Conservation (phyloP, 2,797 vertebrate genomes). For the Scomberomorus guttatus region DNA sequence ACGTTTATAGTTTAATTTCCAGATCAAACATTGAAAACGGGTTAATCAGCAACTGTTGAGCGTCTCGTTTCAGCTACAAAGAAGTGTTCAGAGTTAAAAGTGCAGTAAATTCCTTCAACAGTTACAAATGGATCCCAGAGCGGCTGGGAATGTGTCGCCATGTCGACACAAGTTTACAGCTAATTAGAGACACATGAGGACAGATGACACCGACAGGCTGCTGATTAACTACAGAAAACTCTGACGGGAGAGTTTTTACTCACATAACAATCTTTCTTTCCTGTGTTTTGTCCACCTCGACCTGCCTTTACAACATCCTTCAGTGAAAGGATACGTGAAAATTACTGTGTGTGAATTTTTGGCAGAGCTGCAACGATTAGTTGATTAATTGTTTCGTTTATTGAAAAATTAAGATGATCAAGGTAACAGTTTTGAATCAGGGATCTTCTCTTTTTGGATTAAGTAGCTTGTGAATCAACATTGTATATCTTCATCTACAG, state of each 20-base stretch:
- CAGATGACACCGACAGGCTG: not conserved
- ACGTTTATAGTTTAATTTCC: not conserved
- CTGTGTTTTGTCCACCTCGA: too few species aligned
- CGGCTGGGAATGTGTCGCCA: not conserved
- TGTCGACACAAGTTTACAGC: not conserved
- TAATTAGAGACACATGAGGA: not conserved
- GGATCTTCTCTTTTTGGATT: too few species aligned
- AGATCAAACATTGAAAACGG: not conserved
- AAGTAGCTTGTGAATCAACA: too few species aligned
- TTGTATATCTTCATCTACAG: too few species aligned
- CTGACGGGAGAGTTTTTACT: not conserved
- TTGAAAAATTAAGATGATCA: too few species aligned
- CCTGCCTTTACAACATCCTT: too few species aligned
- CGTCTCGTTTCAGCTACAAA: not conserved
- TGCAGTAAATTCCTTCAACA: not conserved
- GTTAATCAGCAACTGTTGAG: not conserved
- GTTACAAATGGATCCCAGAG: not conserved
- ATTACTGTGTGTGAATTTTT: too few species aligned
- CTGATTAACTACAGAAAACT: not conserved
- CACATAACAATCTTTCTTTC: too few species aligned
- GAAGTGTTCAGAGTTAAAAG: not conserved
- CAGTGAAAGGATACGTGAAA: too few species aligned
- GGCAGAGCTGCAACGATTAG: too few species aligned
- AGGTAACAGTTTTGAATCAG: too few species aligned
- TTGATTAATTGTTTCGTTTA: too few species aligned